These are phyloP conservation scores for Amblyornis subalaris DNA, from an alignment of 2,113 vertebrate genomes.

Conservation along the genomic window DNA sequence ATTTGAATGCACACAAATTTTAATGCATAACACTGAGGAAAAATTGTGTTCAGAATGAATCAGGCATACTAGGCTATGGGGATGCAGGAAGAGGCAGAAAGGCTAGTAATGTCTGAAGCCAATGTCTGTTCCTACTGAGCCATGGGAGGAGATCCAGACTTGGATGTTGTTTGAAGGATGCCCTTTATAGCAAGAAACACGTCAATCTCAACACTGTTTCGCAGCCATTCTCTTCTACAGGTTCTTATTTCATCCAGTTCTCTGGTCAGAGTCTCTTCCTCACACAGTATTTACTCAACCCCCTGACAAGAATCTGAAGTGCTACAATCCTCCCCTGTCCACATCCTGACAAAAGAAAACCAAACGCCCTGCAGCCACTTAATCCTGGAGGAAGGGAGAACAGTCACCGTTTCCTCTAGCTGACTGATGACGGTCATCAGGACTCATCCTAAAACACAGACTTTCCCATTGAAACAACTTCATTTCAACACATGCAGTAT, in stretches of 20 bases:
- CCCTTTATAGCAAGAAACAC: not conserved
- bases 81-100: not conserved
- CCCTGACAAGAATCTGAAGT: not conserved
- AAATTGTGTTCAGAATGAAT: not conserved
- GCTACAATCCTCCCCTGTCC: not conserved
- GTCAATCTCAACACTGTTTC: not conserved
- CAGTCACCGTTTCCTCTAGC: slow-evolving; percentile 9
- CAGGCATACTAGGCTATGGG: not conserved
- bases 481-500: not conserved
- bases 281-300: not conserved
- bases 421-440: not conserved
- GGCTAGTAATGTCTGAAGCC: not conserved
- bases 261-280: not conserved
- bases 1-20: not conserved
- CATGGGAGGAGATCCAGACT: not conserved
- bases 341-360: not conserved
- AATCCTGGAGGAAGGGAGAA: not conserved
- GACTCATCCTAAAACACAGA: not conserved
- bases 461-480: not conserved
- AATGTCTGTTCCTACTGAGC: not conserved
- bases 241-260: not conserved
- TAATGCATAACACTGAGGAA: not conserved
- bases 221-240: not conserved
- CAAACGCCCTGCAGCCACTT: not conserved
- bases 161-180: not conserved